These are phyloP conservation scores for Cheilosia vernalis DNA, from an alignment of 2,888 invertebrate species.

Conservation along the genomic window DNA sequence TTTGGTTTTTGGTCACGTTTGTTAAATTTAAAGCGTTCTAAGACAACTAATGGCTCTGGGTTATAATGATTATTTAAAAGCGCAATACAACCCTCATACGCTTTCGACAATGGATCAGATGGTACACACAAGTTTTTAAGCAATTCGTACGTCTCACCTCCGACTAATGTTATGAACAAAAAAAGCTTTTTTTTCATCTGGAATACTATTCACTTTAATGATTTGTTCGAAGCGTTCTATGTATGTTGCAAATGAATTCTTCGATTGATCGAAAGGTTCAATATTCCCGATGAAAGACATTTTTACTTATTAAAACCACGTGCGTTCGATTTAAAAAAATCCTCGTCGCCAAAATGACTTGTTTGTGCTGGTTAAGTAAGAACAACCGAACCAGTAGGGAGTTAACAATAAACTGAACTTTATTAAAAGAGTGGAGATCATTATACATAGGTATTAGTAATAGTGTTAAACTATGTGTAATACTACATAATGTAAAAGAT, in stretches of 20 bases:
- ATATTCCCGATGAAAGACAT: conserved; percentile 1
- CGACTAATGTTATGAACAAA: no score
- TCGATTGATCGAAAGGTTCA: neutral
- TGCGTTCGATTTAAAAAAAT: neutral
- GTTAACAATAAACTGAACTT: no score
- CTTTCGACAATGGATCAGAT: neutral
- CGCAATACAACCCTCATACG: neutral
- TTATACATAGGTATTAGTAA: no score
- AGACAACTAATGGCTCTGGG: neutral
- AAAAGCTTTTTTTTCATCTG: no score
- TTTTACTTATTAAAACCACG: neutral
- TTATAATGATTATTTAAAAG: neutral
- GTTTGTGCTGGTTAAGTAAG: no score
- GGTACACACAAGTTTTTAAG: neutral
- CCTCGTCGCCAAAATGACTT: no score
- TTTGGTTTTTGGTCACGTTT: neutral
- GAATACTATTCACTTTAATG: no score
- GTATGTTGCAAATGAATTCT: conserved; percentile 3
- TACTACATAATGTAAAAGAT: no score
- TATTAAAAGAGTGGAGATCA: no score
- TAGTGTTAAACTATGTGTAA: no score
- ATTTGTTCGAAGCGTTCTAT: neutral
- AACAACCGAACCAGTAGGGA: no score
- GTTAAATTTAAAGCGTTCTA: neutral
- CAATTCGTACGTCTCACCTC: no score